These are phyloP conservation scores for Drosophila sechellia DNA, from an alignment of 1,140 invertebrate genomes.

Conservation along the genomic window DNA sequence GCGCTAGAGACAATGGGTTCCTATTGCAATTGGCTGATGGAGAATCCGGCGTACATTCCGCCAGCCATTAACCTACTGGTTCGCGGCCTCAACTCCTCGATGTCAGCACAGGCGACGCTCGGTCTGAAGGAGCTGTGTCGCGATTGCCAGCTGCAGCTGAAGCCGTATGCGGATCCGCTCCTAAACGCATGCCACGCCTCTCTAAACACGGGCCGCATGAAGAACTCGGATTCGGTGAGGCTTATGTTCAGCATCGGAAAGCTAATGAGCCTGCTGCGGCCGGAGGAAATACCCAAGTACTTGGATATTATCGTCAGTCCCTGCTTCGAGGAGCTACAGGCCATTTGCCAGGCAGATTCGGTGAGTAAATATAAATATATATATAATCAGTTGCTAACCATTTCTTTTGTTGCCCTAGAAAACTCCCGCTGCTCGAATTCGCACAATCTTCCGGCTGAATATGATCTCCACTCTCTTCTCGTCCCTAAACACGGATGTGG, in stretches of 20 bases:
- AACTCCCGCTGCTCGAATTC: conserved; percentile 84
- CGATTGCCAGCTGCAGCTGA: conserved; percentile 90
- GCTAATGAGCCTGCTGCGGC: conserved; percentile 88
- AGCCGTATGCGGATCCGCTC: conserved; percentile 90
- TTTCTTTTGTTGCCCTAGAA: conserved; percentile 67
- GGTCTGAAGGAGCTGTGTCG: conserved; percentile 93
- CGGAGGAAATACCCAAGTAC: conserved; percentile 88
- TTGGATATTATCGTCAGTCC: conserved; percentile 89
- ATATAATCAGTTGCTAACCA: neutral
- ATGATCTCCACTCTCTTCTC: conserved; percentile 90
- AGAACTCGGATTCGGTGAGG: conserved; percentile 88
- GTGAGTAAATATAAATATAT: conserved; percentile 57
- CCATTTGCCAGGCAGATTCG: conserved; percentile 85
- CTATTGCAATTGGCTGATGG: conserved; percentile 93
- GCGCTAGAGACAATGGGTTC: conserved; percentile 90
- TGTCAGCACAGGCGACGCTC: conserved; percentile 92
- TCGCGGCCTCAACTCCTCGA: conserved; percentile 88
- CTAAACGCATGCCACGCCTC: conserved; percentile 87
- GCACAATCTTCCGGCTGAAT: conserved; percentile 87
- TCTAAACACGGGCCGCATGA: conserved; percentile 86
- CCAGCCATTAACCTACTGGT: conserved; percentile 88
- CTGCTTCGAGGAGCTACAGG: conserved; percentile 88
- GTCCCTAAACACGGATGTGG: conserved; percentile 86
- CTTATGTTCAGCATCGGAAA: conserved; percentile 92
- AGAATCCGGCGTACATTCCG: conserved; percentile 86